Conservation (phyloP, 2,113 vertebrate species). For the Chionomys nivalis region DNA sequence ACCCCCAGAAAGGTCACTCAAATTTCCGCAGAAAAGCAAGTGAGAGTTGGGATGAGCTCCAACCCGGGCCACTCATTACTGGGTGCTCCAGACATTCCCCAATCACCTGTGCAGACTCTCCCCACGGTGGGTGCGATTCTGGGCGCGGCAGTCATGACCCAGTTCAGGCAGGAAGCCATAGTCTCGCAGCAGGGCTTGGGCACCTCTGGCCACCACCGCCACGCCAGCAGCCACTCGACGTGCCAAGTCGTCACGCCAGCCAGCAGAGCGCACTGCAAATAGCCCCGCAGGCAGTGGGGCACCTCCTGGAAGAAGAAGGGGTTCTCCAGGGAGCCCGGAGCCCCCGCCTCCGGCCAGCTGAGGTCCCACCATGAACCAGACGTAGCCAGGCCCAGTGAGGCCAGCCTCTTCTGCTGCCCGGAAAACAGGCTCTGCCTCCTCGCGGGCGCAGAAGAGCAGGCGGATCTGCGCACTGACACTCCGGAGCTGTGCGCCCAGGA, state of each 20-base stretch:
- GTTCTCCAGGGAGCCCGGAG: conserved; percentile 81
- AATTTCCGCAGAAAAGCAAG: conserved; percentile 20
- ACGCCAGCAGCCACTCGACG: conserved; percentile 92
- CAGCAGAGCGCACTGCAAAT: conserved; percentile 93
- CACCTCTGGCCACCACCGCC: conserved; percentile 94
- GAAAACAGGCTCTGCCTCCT: conserved; percentile 94
- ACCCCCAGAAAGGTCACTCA: not conserved
- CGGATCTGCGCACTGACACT: conserved; percentile 95
- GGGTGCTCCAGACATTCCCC: not conserved
- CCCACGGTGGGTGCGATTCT: conserved; percentile 88
- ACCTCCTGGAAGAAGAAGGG: conserved; percentile 78
- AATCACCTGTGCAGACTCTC: conserved; percentile 92
- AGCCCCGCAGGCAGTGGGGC: conserved; percentile 90
- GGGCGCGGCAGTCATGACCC: conserved; percentile 92
- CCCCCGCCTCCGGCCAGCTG: conserved; percentile 91
- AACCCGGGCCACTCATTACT: not conserved
- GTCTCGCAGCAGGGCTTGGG: conserved; percentile 92
- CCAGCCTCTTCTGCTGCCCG: conserved; percentile 92
- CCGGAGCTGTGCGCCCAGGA: conserved; percentile 91
- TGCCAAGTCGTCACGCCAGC: conserved; percentile 94
- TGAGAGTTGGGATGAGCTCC: not conserved
- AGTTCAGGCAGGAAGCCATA: conserved; percentile 93
- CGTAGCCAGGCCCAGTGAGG: conserved; percentile 92
- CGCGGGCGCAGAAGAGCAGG: conserved; percentile 95
- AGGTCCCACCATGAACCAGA: conserved; percentile 96